A percentile compares a stretch with the other conserved stretches of the same genome.
Evolutionary conservation across 2,888 invertebrate species (phyloP).

Genomic region (Hydrotaea cyrtoneurina): DNA sequence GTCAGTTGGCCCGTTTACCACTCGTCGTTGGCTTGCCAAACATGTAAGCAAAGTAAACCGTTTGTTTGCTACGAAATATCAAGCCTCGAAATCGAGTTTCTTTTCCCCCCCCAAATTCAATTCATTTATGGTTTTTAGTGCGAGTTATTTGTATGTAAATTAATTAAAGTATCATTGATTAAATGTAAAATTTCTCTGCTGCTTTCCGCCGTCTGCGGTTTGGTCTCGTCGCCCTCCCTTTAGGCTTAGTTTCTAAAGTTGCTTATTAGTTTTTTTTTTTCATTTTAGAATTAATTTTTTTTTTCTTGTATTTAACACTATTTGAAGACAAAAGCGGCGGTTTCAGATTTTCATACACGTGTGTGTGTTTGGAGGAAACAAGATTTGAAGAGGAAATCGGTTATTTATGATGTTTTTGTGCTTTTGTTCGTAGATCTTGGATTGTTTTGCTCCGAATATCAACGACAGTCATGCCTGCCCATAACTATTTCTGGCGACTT

Average conservation of each 20-base stretch:
- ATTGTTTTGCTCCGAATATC: not conserved
- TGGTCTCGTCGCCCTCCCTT: not conserved
- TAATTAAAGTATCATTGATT: slow-evolving; percentile 52
- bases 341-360: not conserved
- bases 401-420: slow-evolving; percentile 32
- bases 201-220: not conserved
- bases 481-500: not conserved
- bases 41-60: not conserved
- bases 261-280: not conserved
- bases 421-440: too few species aligned
- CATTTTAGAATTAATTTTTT: slow-evolving; percentile 44
- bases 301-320: not conserved
- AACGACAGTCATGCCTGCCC: not conserved
- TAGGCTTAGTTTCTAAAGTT: slow-evolving; percentile 23
- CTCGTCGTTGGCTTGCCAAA: not conserved
- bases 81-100: slow-evolving; percentile 49
- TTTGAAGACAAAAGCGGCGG: slow-evolving; percentile 8
- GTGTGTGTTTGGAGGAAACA: not conserved
- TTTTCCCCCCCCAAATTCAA: slow-evolving; percentile 5
- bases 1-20: slow-evolving; percentile 33
- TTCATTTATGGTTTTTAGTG: not conserved
- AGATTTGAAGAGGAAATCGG: slow-evolving; percentile 18
- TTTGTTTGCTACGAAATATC: slow-evolving; percentile 1
- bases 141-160: slow-evolving; percentile 57
- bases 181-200: slow-evolving; percentile 12